Evolutionary conservation across 2,888 invertebrate genomes (phyloP).

Genomic region (Himalopsyche kuldschensis): DNA sequence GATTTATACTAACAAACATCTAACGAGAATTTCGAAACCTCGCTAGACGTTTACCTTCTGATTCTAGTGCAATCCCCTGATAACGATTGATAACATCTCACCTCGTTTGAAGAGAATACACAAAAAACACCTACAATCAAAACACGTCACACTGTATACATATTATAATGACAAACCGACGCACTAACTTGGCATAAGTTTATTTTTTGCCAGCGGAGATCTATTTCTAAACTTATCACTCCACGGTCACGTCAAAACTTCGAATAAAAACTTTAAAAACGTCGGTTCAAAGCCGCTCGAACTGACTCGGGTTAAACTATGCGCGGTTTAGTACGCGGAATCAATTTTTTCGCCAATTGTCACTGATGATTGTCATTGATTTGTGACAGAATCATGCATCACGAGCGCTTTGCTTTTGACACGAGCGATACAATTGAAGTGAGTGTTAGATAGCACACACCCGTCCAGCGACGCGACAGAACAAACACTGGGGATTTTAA

Average conservation of each 20-base stretch:
- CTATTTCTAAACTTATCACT: not conserved
- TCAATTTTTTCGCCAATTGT: not conserved
- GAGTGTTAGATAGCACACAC: not conserved
- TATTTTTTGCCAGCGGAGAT: not conserved
- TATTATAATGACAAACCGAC: not conserved
- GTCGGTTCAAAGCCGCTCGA: not conserved
- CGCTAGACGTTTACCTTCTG: not conserved
- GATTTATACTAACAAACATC: not conserved
- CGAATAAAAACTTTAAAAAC: not conserved
- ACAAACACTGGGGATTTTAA: not conserved
- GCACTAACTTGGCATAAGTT: not conserved
- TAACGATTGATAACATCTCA: not conserved
- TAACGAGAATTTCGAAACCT: not conserved
- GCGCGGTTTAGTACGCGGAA: not conserved
- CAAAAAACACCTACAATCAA: not conserved
- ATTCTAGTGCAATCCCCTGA: not conserved
- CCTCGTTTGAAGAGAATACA: not conserved
- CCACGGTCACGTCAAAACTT: not conserved
- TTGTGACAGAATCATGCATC: not conserved
- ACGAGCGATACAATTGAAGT: not conserved
- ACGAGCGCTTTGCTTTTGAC: not conserved
- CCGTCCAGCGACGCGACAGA: not conserved
- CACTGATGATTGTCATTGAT: not conserved
- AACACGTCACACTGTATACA: not conserved
- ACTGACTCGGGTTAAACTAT: not conserved